Evolutionary conservation across 2,113 vertebrate genomes (phyloP), one percentile per base, ranked within the genome.

Genomic region (Tachysurus vachellii): DNA sequence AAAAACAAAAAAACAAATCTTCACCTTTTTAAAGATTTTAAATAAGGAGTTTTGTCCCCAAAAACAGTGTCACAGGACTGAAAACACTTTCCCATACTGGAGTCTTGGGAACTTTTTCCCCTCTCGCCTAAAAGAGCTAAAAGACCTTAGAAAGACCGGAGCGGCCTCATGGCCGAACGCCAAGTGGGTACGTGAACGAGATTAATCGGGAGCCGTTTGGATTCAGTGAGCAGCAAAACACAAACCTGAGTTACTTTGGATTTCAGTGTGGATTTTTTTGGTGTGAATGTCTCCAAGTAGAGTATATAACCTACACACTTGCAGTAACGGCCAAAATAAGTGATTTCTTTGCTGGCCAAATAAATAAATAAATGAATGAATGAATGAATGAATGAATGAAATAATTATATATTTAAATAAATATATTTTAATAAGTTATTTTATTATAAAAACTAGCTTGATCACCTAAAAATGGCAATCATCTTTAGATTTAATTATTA

Each of bases 21-120:
- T 11, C 12, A 28, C 28, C 11, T 75, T 36, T 71, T 71, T 23
- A 73, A n/a, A 21, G 17, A 23, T 50, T 50, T 75, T 13, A 75
- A 75, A 76, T 47, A 0, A 76, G 11, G 4, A 50, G 19, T 21
- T 19, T 73, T 73, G 44, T 14, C 26, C 44, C 44, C 9, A 23
- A 26, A 31, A 23, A 28, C 31, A 19, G 7, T 0, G 4, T 56
- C 10, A 26, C 56, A 61, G 56, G 21, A 61, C 56, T 44, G 56
- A 44, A 81, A 81, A 61, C 79, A 81, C 79, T 81, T 81, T 81
- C 79, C 57, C 57, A 81, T 44, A 19, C 79, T 81, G 56, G 28
- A 61, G 79, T 61, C 79, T 81, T 81, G 79, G 57, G 57, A 61
- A 81, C 21, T 21, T 42, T 21, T 59, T 36, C 21, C 21, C 4